Percentiles rank a stretch among this genome's conserved stretches.
Conservation (phyloP, 2,797 vertebrate genomes). For the Pempheris klunzingeri region DNA sequence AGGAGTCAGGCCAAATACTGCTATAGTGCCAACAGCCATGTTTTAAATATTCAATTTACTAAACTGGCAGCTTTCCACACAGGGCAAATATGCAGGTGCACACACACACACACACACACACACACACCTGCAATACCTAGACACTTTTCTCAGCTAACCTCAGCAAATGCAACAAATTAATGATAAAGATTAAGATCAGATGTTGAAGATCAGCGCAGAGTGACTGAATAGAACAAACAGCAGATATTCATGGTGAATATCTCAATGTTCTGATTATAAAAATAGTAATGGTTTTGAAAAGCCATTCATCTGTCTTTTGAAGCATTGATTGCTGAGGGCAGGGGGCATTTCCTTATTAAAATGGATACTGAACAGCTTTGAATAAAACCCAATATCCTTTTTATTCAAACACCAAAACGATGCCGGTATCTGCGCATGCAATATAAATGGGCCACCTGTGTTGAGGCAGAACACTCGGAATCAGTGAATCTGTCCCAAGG, state of each 20-base stretch:
- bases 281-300: neutral
- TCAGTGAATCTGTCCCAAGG: conserved; percentile 38
- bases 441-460: conserved; percentile 31
- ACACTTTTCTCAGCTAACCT: neutral
- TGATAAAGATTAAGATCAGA: neutral
- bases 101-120: neutral
- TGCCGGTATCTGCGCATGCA: conserved; percentile 8
- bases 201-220: neutral
- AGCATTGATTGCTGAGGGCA: conserved; percentile 15
- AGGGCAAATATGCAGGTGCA: neutral
- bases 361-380: neutral
- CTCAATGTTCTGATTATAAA: neutral
- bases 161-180: conserved; percentile 3
- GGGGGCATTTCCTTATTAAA: neutral
- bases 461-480: conserved; percentile 17
- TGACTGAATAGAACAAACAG: neutral
- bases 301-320: neutral
- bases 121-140: neutral
- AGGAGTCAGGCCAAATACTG: conserved; percentile 32
- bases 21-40: conserved; percentile 45
- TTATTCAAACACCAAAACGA: neutral
- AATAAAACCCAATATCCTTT: neutral
- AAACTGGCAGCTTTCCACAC: conserved; percentile 46
- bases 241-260: neutral
- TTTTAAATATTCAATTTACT: conserved; percentile 51